A percentile compares a stretch with the other conserved stretches of the same genome.
Conservation (phyloP, 2,888 invertebrate genomes). For the Chrysodeixis includens region DNA sequence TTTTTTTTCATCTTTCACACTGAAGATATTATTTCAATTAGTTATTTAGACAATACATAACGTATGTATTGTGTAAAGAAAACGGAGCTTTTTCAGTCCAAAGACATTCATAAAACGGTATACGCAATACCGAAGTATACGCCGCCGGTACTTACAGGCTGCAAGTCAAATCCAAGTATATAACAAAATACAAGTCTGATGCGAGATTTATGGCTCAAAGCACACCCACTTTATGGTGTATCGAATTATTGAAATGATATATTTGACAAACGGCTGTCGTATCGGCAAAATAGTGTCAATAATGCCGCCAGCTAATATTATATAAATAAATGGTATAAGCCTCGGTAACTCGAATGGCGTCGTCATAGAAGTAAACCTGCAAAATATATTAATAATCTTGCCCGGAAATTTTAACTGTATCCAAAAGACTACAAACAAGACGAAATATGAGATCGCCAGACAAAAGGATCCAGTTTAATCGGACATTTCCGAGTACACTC, state of each 20-base stretch:
- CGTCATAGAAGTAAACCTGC: neutral
- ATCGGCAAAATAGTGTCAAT: neutral
- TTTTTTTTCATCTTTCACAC: too few relatives aligned
- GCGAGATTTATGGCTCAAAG: constrained; percentile 1
- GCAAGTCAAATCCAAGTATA: neutral
- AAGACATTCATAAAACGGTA: neutral
- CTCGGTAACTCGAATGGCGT: neutral
- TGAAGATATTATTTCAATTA: neutral
- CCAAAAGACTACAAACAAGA: too few relatives aligned
- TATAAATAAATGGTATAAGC: neutral
- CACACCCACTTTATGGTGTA: constrained; percentile 4
- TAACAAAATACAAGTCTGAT: neutral
- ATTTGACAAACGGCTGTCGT: constrained; percentile 1
- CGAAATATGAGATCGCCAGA: too few relatives aligned
- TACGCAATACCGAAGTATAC: neutral
- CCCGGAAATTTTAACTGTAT: neutral
- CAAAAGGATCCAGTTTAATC: too few relatives aligned
- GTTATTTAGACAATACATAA: too few relatives aligned
- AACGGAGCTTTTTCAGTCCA: neutral
- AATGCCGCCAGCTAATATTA: neutral
- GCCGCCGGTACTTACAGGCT: neutral
- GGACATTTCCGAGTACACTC: neutral
- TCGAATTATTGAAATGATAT: constrained; percentile 4
- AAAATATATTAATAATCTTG: neutral
- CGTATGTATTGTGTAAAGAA: neutral